A percentile compares a stretch with the other conserved stretches of the same genome.
Conservation (phyloP, 2,888 invertebrate species). For the Epirrita christyi region DNA sequence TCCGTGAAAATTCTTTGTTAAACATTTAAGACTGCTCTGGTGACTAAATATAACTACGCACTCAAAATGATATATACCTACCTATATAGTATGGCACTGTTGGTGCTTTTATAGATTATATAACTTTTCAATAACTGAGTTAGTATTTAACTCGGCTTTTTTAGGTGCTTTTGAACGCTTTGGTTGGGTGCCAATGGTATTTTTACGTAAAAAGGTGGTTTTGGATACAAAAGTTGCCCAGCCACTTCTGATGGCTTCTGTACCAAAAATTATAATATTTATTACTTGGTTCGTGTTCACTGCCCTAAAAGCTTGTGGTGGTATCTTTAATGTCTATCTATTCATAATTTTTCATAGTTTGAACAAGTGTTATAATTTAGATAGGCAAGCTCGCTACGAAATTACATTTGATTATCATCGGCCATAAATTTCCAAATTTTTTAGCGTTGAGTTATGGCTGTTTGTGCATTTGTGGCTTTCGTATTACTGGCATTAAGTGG, state of each 20-base stretch:
- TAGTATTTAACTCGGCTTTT: too few species aligned
- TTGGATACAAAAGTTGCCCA: background rate
- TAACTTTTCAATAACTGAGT: too few species aligned
- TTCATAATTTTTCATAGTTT: constrained; percentile 43
- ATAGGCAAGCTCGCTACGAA: constrained; percentile 30
- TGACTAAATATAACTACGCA: too few species aligned
- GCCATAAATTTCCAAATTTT: constrained; percentile 33
- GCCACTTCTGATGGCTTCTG: constrained; percentile 2
- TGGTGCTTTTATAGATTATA: too few species aligned
- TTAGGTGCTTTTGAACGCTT: background rate
- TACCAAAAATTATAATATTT: constrained; percentile 50
- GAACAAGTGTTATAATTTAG: constrained; percentile 41
- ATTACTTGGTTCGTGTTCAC: constrained; percentile 41
- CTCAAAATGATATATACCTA: too few species aligned
- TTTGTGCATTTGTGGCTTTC: constrained; percentile 2
- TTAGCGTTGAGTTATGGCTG: constrained; percentile 23
- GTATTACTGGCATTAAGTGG: background rate
- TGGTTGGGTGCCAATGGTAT: background rate
- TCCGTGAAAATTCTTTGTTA: too few species aligned
- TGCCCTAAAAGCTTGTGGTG: constrained; percentile 34
- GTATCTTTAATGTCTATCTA: constrained; percentile 47
- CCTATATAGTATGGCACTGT: too few species aligned
- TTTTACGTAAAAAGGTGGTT: background rate
- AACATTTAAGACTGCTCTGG: too few species aligned
- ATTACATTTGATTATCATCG: constrained; percentile 37